Evolutionary conservation across 2,797 vertebrate species (phyloP), one percentile per base, ranked within the genome.

Genomic region (Eulemur albifrons): DNA sequence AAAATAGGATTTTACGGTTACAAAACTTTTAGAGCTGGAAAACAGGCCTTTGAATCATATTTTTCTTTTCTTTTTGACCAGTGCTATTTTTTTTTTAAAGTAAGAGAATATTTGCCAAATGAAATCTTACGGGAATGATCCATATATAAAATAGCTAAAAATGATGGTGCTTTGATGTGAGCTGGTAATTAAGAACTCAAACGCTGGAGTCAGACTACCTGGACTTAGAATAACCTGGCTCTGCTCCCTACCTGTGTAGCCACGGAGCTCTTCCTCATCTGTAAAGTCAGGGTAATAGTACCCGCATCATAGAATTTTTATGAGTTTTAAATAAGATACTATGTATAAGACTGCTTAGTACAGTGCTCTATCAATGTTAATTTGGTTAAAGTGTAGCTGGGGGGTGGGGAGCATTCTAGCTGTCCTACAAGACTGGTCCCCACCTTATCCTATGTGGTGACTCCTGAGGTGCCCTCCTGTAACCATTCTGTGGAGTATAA

Each of bases 1-100:
- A 90, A 94, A 77, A 35, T 87, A 48, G 76, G 35, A 93, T 84
- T 96, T 90, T 94, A 93, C 40, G 12, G 7, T 90, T 69, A 67
- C 13, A 14, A 72, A 38, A 84, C 54, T 73, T 87, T 87, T 67
- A 67, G 5, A 90, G 61, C 61, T 67, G 32, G 72, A 40, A 88
- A 92, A 84, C 59, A 69, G 35, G 21, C 32, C 43, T 72, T 52
- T 90, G 27, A 84, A 43, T 85, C 20, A 23, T 50, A 7, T 43
- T 93, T 90, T 65, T 70, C 50, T 17, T 48, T 80, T 86, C 59
- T 91, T 89, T 84, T 85, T 81, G 52, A 80, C 43, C 30, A 86
- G 50, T n/a, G 20, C 32, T 80, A 2, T 79, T 90, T 90, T 70
- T 25, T 38, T 67, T n/a, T 43, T 43, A 45, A 61, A 61, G 3